A percentile compares a stretch with the other conserved stretches of the same genome.
Conservation (phyloP, 2,113 vertebrate species). For the Crotalus tigris region DNA sequence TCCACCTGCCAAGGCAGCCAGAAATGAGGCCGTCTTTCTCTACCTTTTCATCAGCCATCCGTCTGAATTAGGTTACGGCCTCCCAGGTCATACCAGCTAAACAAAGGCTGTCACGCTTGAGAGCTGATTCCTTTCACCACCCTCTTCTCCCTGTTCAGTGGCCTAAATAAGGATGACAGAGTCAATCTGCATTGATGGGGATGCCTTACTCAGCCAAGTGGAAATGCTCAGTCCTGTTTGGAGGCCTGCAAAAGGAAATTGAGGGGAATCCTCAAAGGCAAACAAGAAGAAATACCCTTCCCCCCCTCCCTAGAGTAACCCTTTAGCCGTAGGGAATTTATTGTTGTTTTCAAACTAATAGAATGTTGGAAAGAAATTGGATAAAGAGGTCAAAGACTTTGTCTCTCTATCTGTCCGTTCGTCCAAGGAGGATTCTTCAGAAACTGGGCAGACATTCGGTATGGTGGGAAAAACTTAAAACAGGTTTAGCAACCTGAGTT, state of each 20-base stretch:
- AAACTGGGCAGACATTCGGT: background rate
- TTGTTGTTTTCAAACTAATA: background rate
- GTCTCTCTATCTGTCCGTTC: background rate
- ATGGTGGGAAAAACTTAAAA: background rate
- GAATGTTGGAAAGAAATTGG: background rate
- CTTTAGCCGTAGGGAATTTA: background rate
- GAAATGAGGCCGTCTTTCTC: background rate
- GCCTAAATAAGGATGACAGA: background rate
- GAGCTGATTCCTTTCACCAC: background rate
- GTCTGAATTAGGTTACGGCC: background rate
- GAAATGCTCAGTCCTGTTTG: background rate
- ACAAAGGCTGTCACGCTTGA: background rate
- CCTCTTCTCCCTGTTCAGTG: background rate
- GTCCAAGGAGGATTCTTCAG: background rate
- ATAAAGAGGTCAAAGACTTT: background rate
- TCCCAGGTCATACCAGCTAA: background rate
- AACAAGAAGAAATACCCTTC: background rate
- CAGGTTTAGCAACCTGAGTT: background rate
- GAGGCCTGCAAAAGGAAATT: background rate
- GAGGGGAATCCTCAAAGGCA: background rate
- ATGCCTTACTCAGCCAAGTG: background rate
- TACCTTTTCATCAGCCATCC: background rate
- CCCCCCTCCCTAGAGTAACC: background rate
- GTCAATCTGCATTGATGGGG: background rate
- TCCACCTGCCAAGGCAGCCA: background rate